phyloP scores from a whole-genome alignment of 1,140 invertebrate species.

The Ruditapes philippinarum region DNA sequence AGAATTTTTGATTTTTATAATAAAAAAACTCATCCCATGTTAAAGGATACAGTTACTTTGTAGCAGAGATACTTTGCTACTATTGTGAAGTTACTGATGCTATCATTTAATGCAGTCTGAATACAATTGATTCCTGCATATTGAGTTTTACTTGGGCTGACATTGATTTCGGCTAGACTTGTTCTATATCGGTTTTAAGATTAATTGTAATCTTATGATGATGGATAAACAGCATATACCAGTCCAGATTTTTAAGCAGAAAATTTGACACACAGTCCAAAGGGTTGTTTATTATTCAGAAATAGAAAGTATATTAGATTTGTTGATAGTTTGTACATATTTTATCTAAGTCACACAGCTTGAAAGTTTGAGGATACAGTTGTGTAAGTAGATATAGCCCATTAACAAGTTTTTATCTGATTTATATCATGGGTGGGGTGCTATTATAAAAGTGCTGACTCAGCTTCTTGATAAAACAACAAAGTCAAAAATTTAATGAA shows the following conservation, averaged over 20 bases:
- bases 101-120: no score
- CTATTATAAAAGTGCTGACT: not conserved
- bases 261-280: no score
- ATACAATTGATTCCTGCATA: no score
- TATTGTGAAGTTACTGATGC: no score
- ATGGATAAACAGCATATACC: not conserved
- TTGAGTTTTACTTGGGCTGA: no score
- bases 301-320: not conserved
- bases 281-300: not conserved
- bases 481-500: not conserved
- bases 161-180: no score
- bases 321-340: not conserved
- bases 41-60: no score
- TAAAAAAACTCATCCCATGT: no score
- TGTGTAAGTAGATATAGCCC: conserved; percentile 10
- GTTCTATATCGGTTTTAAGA: not conserved
- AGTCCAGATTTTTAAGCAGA: not conserved
- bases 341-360: conserved; percentile 6
- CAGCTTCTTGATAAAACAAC: not conserved
- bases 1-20: no score
- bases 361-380: not conserved
- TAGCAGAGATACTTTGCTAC: no score
- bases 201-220: not conserved
- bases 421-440: conserved; percentile 6
- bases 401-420: not conserved